Conservation (phyloP, 2,113 vertebrate genomes). For the Catharus fuscescens region DNA sequence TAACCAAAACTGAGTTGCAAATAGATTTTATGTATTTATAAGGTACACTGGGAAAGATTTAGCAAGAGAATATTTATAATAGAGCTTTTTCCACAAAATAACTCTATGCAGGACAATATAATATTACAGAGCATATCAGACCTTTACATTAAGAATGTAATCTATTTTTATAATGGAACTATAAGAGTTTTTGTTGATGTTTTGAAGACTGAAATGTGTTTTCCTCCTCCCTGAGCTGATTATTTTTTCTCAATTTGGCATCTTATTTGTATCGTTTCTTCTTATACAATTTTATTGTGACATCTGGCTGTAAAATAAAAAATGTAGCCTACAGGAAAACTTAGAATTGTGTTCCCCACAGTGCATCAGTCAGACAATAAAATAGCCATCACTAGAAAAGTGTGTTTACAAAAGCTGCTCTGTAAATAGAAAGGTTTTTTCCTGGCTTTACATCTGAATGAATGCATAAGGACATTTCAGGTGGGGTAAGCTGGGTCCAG, state of each 20-base stretch:
- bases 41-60: not conserved
- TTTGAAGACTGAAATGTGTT: slow-evolving; percentile 43
- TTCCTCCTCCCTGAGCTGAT: slow-evolving; percentile 30
- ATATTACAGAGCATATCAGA: not conserved
- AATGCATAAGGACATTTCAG: not conserved
- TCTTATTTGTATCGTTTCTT: slow-evolving; percentile 26
- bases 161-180: slow-evolving; percentile 48
- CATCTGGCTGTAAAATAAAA: slow-evolving; percentile 54
- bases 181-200: slow-evolving; percentile 30
- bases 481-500: not conserved
- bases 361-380: slow-evolving; percentile 47
- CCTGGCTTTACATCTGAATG: not conserved
- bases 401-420: slow-evolving; percentile 36
- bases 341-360: slow-evolving; percentile 5
- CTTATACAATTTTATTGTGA: slow-evolving; percentile 40
- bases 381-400: slow-evolving; percentile 25
- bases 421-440: not conserved
- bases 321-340: slow-evolving; percentile 42
- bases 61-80: not conserved
- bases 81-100: not conserved
- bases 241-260: slow-evolving; percentile 53
- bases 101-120: slow-evolving; percentile 16
- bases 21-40: not conserved
- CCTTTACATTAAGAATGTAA: slow-evolving; percentile 30
- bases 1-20: not conserved